A percentile compares a stretch with the other conserved stretches of the same genome.
These are phyloP conservation scores for Paguma larvata DNA, from an alignment of 2,797 vertebrate genomes.

Conservation along the genomic window DNA sequence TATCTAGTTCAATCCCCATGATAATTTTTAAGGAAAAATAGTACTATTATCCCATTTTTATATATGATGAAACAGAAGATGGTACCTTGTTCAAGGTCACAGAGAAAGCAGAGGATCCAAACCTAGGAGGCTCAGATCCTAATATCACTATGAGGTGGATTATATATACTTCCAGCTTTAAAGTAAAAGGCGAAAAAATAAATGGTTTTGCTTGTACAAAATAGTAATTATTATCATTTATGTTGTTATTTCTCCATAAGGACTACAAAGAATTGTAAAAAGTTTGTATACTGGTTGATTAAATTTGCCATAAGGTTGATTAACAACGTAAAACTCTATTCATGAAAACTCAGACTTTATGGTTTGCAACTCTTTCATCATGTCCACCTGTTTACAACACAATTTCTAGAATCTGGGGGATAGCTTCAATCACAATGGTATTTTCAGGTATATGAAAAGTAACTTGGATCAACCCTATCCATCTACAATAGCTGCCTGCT, in stretches of 20 bases:
- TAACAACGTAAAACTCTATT: constrained; percentile 15
- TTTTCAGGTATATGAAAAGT: not conserved
- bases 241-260: constrained; percentile 2
- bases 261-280: not conserved
- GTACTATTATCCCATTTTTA: not conserved
- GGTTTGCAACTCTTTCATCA: not conserved
- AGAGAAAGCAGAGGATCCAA: not conserved
- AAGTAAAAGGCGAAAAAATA: not conserved
- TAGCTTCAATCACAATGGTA: not conserved
- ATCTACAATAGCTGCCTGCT: not conserved
- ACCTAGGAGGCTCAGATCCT: not conserved
- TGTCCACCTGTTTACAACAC: not conserved
- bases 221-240: not conserved
- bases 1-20: not conserved
- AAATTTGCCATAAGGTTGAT: constrained; percentile 37
- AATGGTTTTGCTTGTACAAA: not conserved
- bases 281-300: not conserved
- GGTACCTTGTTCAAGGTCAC: not conserved
- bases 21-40: constrained; percentile 21
- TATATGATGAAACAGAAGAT: not conserved
- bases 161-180: not conserved
- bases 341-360: not conserved
- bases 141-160: not conserved
- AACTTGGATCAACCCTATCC: not conserved
- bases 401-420: not conserved